Base-by-base conservation (phyloP, 2,113 vertebrate genomes). In the Phrynosoma platyrhinos region DNA sequence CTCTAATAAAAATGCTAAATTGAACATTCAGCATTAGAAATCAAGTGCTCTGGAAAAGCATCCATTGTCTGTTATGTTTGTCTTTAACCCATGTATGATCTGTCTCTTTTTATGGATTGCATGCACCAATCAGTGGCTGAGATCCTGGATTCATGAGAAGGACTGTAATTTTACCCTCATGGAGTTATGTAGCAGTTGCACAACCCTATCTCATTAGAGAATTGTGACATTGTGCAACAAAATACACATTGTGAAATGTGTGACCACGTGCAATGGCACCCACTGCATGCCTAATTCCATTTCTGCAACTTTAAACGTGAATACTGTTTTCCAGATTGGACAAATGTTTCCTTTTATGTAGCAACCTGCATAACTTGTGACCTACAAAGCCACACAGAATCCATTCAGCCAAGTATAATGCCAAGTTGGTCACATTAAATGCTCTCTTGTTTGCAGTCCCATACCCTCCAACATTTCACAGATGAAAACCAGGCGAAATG, bases 61-160 rank as follows among this genome's bases (percentile, higher is more conserved):
- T 78, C 30, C 53, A 3, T 68, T 1, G 2, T 10, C 78, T 0
- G 12, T 47, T 64, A 40, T 52, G 64, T 1, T 0, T 25, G 74
- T 87, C 53, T n/a, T 71, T 21, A 0, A 3, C 68, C 7, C 8
- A 87, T 40, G 0, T 62, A 27, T n/a, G 68, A 12, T 2, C 42
- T 14, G 2, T 32, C 6, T 27, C 0, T 4, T 36, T 68, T 69
- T 32, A 27, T 84, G 68, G 64, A 80, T 87, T 82, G 55, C 30
- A 9, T 58, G 68, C 27, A 32, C 52, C 27, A 7, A 82, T 82
- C 68, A 77, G 47, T 32, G 14, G 5, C 0, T 42, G 68, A 71
- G 27, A 71, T 13, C 9, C 14, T 66, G 79, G 3, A 62, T 62
- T 62, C 58, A 62, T 62, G 10, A 62, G 13, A 62, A 62, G 58